A percentile compares a stretch with the other conserved stretches of the same genome.
These are phyloP conservation scores for Brachypalpus laphriformis DNA, from an alignment of 2,888 invertebrate genomes.

Conservation along the genomic window DNA sequence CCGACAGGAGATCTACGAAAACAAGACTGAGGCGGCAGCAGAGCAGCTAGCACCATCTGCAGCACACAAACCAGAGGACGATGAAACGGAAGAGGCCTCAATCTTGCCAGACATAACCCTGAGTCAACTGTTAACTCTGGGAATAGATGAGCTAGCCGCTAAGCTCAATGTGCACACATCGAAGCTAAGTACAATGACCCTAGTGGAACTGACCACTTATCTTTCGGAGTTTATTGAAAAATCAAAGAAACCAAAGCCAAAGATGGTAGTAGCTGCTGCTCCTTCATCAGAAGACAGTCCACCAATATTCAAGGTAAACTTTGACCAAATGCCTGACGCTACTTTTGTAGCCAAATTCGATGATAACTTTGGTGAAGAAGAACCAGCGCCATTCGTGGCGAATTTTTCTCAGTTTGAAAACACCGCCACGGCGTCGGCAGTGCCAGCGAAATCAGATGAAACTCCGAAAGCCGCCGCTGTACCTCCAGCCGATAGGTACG, in stretches of 20 bases:
- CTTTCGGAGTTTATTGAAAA: constrained; percentile 86
- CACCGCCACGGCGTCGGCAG: constrained; percentile 76
- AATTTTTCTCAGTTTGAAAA: constrained; percentile 87
- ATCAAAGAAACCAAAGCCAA: constrained; percentile 80
- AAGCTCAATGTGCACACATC: constrained; percentile 90
- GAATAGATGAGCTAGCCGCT: constrained; percentile 90
- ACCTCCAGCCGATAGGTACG: constrained; percentile 90
- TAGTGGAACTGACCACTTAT: constrained; percentile 93
- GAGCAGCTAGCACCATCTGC: constrained; percentile 59
- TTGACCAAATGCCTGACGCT: constrained; percentile 80
- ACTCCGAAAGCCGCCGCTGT: constrained; percentile 78
- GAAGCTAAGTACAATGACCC: constrained; percentile 92
- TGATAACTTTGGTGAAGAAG: constrained; percentile 85
- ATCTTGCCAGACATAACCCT: constrained; percentile 88
- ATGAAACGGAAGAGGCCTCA: constrained; percentile 67
- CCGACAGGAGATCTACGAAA: constrained; percentile 80
- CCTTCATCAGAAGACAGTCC: constrained; percentile 55
- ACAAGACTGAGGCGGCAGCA: constrained; percentile 80
- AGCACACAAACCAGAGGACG: constrained; percentile 58
- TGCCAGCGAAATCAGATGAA: constrained; percentile 48
- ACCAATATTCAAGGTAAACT: constrained; percentile 81
- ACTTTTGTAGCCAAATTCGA: constrained; percentile 86
- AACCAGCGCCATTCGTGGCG: constrained; percentile 85
- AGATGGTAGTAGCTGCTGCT: neutral
- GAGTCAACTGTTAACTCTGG: constrained; percentile 91